phyloP scores from a whole-genome alignment of 2,797 vertebrate species.

The Mus spretus region DNA sequence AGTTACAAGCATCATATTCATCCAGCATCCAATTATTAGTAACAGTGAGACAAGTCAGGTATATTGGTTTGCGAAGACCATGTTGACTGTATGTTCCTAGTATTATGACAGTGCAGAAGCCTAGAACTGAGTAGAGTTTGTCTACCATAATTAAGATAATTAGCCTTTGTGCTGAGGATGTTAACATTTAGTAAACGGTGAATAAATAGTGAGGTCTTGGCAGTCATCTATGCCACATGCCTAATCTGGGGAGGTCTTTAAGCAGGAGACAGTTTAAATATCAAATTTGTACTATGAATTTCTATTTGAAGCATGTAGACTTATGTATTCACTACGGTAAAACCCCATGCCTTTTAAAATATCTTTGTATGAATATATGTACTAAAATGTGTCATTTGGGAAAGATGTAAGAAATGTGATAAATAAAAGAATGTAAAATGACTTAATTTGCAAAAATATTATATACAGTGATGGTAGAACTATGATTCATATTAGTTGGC shows the following conservation, averaged over 20 bases:
- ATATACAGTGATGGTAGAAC: background rate
- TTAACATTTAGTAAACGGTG: constrained; percentile 45
- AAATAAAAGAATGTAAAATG: constrained; percentile 2
- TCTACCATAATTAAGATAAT: background rate
- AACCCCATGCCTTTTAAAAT: background rate
- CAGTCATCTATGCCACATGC: background rate
- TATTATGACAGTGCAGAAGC: background rate
- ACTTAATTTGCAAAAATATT: constrained; percentile 23
- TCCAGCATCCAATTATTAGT: background rate
- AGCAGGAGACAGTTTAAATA: background rate
- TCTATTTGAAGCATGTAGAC: background rate
- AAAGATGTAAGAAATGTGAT: background rate
- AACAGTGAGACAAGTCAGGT: background rate
- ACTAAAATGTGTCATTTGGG: constrained; percentile 22
- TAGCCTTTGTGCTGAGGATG: background rate
- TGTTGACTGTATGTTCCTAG: background rate
- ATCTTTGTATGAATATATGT: background rate
- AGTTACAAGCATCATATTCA: constrained; percentile 19
- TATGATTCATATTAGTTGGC: background rate
- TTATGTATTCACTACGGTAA: background rate
- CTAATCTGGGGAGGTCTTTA: constrained; percentile 25
- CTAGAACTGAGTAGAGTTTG: background rate
- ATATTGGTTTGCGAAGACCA: background rate
- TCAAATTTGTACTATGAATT: background rate
- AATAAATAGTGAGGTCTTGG: background rate